Base-by-base conservation (phyloP, 2,113 vertebrate genomes). In the Xiphophorus maculatus region DNA sequence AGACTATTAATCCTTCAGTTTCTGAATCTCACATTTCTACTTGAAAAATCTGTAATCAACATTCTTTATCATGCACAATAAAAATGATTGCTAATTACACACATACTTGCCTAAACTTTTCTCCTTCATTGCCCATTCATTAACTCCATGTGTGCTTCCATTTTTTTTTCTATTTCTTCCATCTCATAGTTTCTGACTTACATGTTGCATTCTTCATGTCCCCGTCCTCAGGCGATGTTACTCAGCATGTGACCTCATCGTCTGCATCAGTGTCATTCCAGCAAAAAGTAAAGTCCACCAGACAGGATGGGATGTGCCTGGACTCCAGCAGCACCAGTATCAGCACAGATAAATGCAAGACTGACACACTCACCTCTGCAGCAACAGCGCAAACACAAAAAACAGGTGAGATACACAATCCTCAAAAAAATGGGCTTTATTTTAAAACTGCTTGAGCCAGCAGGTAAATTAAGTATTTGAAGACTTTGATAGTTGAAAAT, bases 301-400 rank as follows among this genome's bases (percentile, higher is more conserved):
- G 92, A 89, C 95, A 94, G 90, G 96, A 96, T 82, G 93, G 96
- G 61, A 95, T 97, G 88, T 95, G 95, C 81, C 88, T 97, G 78
- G 93, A 97, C 85, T 95, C 95, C 77, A 93, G 92, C 84, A 95
- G 95, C 71, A 71, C 71, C 0, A 71, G 65, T 25, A 27, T 88
- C 72, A 66, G 77, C 30, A 93, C 96, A 82, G 95, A 97, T 25
- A 94, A 95, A 63, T 68, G 91, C 81, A 94, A 94, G 73, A 83
- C 93, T 42, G 88, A 92, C 66, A 80, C 67, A 33, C 76, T 87
- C 3, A 8, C 35, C 17, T 42, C 79, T 1, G 15, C 37, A 5
- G 29, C 63, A 4, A 29, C 81, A 64, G 62, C 80, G 51, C 70
- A 78, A 64, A 69, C 91, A 77, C 91, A 88, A 84, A 96, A 94